phyloP scores from a whole-genome alignment of 2,797 vertebrate species.

The Menidia menidia region DNA sequence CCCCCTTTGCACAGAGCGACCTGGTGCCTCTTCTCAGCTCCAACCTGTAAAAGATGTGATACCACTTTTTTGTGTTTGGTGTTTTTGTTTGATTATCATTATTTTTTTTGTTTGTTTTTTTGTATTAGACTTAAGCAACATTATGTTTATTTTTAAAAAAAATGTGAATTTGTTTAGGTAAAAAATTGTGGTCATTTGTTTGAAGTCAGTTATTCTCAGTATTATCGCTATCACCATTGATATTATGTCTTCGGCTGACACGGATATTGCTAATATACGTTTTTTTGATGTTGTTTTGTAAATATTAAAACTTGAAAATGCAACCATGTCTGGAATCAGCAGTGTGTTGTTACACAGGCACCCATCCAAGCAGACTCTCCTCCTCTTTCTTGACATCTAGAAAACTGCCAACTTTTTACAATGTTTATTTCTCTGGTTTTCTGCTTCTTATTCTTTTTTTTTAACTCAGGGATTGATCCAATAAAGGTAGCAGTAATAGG shows the following conservation, averaged over 20 bases:
- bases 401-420: constrained; percentile 78
- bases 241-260: constrained; percentile 70
- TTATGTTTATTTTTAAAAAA: constrained; percentile 70
- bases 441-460: constrained; percentile 62
- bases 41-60: constrained; percentile 71
- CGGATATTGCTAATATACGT: constrained; percentile 60
- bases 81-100: constrained; percentile 39
- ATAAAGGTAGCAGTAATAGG: constrained; percentile 74
- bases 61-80: constrained; percentile 71
- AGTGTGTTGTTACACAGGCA: constrained; percentile 53
- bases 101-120: constrained; percentile 67
- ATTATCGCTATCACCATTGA: constrained; percentile 64
- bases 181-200: constrained; percentile 80
- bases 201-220: constrained; percentile 73
- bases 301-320: constrained; percentile 82
- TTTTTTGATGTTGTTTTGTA: constrained; percentile 74
- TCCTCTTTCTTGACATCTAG: constrained; percentile 66
- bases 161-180: constrained; percentile 78
- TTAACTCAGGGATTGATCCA: constrained; percentile 81
- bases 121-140: constrained; percentile 76
- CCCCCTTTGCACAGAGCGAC: constrained; percentile 67
- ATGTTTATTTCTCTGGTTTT: constrained; percentile 66
- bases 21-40: constrained; percentile 67
- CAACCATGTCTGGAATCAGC: constrained; percentile 71
- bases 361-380: constrained; percentile 50